Percentiles rank a stretch among this genome's conserved stretches.
These are phyloP conservation scores for Vanessa atalanta DNA, from an alignment of 1,140 invertebrate species.

Conservation along the genomic window DNA sequence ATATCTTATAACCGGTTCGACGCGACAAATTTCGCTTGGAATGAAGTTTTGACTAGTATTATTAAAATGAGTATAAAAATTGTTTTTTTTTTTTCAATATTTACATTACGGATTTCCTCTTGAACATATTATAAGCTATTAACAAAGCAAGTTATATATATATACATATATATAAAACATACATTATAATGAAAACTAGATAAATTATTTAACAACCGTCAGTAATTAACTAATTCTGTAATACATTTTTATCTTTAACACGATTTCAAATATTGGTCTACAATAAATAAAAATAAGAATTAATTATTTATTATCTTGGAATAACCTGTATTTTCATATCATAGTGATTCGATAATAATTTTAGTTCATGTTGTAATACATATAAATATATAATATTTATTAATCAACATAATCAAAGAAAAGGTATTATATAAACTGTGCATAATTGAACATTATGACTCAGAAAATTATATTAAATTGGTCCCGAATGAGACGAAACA, in stretches of 20 bases:
- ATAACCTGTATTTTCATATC: too few species aligned
- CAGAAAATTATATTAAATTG: slow-evolving; percentile 10
- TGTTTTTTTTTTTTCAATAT: background rate
- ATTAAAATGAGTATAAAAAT: background rate
- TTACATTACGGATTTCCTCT: background rate
- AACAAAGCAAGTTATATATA: too few species aligned
- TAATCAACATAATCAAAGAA: background rate
- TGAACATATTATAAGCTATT: too few species aligned
- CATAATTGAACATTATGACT: slow-evolving; percentile 5
- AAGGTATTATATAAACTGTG: background rate
- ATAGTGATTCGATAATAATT: too few species aligned
- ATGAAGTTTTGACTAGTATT: slow-evolving; percentile 11
- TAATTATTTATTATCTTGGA: too few species aligned
- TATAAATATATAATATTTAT: background rate
- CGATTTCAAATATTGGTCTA: too few species aligned
- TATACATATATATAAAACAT: too few species aligned
- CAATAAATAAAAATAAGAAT: background rate
- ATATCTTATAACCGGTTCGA: slow-evolving; percentile 3
- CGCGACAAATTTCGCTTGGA: slow-evolving; percentile 1
- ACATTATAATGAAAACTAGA: too few species aligned
- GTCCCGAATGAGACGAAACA: slow-evolving; percentile 16
- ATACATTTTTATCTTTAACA: too few species aligned
- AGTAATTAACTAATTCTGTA: too few species aligned
- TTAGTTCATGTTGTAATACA: background rate
- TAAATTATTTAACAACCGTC: too few species aligned